Conservation (phyloP, 2,888 invertebrate species). For the Ceriagrion tenellum region DNA sequence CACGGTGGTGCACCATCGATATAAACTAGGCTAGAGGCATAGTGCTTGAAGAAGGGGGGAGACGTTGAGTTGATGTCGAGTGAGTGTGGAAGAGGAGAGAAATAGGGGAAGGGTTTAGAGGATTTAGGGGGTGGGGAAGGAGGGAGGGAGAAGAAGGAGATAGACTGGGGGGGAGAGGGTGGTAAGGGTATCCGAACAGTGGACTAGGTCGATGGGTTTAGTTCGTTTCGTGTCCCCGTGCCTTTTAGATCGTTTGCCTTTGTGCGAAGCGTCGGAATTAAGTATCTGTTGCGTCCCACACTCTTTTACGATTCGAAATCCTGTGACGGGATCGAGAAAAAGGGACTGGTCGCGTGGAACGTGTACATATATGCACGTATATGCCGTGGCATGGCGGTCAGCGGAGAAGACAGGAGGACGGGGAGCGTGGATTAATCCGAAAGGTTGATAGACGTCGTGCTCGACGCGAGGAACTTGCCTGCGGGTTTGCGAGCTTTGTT, state of each 20-base stretch:
- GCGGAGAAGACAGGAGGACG: not conserved
- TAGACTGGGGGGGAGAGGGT: not conserved
- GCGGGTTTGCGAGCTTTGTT: not conserved
- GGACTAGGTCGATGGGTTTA: slow-evolving; percentile 27
- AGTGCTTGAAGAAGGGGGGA: not conserved
- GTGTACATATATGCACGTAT: not conserved
- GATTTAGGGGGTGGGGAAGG: not conserved
- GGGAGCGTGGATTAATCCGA: not conserved
- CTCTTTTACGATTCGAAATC: not conserved
- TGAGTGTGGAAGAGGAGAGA: too few species aligned
- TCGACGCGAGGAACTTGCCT: not conserved
- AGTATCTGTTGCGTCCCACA: not conserved
- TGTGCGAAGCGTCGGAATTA: not conserved
- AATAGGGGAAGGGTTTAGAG: too few species aligned
- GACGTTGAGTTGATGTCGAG: not conserved
- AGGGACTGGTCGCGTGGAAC: not conserved
- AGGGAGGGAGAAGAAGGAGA: not conserved
- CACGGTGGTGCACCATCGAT: not conserved
- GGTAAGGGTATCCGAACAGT: not conserved
- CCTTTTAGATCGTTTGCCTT: not conserved
- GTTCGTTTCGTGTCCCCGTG: slow-evolving; percentile 17
- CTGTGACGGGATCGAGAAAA: not conserved
- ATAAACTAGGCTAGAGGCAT: not conserved
- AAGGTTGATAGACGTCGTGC: not conserved
- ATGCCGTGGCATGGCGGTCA: not conserved